A percentile compares a stretch with the other conserved stretches of the same genome.
These are phyloP conservation scores for Caretta caretta DNA, from an alignment of 2,113 vertebrate species.

Conservation along the genomic window DNA sequence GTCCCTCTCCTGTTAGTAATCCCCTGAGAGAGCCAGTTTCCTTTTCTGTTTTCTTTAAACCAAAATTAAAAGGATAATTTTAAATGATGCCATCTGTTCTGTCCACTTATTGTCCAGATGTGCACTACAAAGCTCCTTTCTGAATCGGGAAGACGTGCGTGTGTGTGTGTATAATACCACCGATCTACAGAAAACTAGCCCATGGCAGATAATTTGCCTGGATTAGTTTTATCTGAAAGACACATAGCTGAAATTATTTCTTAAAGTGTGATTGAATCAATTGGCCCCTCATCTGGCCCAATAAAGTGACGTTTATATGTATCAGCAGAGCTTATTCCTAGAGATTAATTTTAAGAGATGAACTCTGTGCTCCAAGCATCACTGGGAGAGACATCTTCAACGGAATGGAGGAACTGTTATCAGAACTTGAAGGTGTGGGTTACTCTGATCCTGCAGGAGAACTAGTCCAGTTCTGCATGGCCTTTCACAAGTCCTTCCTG, in stretches of 20 bases:
- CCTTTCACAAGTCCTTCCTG: accelerated
- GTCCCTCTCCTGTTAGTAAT: neutral
- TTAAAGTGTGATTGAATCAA: slow-evolving; percentile 25
- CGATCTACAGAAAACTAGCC: neutral
- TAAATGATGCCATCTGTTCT: slow-evolving; percentile 19
- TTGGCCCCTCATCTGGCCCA: slow-evolving; percentile 21
- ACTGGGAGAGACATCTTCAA: neutral
- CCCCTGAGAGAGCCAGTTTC: neutral
- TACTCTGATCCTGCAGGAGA: neutral
- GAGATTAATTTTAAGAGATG: neutral
- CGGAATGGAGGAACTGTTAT: neutral
- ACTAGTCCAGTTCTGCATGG: neutral
- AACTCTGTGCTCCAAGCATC: neutral
- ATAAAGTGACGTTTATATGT: neutral
- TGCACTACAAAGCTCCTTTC: neutral
- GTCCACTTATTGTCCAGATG: neutral
- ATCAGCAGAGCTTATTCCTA: neutral
- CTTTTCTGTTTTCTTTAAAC: neutral
- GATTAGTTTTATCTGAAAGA: neutral
- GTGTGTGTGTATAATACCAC: neutral
- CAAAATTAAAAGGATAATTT: slow-evolving; percentile 46
- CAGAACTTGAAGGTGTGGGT: neutral
- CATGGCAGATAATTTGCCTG: neutral
- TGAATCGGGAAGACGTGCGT: neutral
- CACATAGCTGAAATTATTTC: slow-evolving; percentile 9